Evolutionary conservation across 2,888 invertebrate species (phyloP), one percentile per base, ranked within the genome.

Genomic region (Cryptophagus acutangulus): DNA sequence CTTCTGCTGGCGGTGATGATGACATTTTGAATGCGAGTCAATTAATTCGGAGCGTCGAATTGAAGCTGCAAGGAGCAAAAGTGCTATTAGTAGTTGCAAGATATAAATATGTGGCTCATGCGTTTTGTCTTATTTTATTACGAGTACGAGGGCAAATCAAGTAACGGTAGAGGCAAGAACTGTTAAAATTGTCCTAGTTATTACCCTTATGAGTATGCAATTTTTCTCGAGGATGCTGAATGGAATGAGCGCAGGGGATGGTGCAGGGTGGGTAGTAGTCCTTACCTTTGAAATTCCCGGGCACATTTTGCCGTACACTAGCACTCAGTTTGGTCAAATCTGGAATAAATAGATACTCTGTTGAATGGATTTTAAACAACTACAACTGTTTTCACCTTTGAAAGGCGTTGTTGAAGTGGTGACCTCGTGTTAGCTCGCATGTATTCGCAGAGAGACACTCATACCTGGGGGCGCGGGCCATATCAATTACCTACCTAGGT

Each of bases 321-420:
- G 20, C 34, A 30, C 34, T 43, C 38, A 36, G 45, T 53, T 54
- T 54, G 48, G 54, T 56, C 51, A 55, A 49, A 55, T 55, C 39
- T 46, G 14, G 40, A 46, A 48, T 48, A 12, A 40, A 49, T 48
- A 52, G n/a, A n/a, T n/a, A n/a, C n/a, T n/a, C 62, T 59, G 59
- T 56, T 51, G 53, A 58, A 58, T 59, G 57, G 61, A 65, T 63
- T 60, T 62, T 63, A 64, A 66, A 65, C 65, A 66, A 64, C 64
- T 66, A 65, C 65, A 66, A 64, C 64, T 66, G 64, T 63, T 61
- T 61, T 61, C 58, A 60, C 61, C 61, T 64, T 58, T 64, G 58
- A 55, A 58, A 63, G 59, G 62, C 63, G 63, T 63, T 65, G 63
- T 64, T 61, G 59, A 58, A 58, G 60, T 57, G 57, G 55, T 64